Percentiles rank a stretch among this genome's conserved stretches.
phyloP scores from a whole-genome alignment of 2,797 vertebrate species.

The Mergus octosetaceus region DNA sequence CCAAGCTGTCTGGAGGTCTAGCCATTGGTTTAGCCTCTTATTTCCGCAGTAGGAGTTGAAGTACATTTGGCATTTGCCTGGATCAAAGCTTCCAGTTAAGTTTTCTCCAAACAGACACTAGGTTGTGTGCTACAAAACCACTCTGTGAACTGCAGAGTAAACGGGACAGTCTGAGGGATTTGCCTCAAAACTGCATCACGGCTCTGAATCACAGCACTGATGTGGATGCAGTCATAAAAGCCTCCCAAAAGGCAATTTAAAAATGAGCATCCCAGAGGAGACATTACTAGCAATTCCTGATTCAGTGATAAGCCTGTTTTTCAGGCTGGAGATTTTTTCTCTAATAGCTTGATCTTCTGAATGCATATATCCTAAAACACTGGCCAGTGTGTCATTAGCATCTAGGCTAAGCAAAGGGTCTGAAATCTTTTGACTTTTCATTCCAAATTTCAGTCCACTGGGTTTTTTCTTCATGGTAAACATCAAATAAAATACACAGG shows the following conservation, averaged over 20 bases:
- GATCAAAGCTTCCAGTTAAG: conserved; percentile 24
- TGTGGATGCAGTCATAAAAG: conserved; percentile 56
- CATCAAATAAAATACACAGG: neutral
- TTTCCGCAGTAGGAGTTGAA: neutral
- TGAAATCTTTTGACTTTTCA: neutral
- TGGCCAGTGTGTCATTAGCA: neutral
- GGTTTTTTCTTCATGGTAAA: neutral
- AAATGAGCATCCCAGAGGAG: conserved; percentile 63
- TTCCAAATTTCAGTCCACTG: neutral
- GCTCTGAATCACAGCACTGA: conserved; percentile 32
- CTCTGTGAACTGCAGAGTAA: conserved; percentile 7
- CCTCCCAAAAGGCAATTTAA: conserved; percentile 64
- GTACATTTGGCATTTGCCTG: conserved; percentile 4
- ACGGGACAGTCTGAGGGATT: conserved; percentile 28
- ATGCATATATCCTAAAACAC: conserved; percentile 17
- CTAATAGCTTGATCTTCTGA: conserved; percentile 40
- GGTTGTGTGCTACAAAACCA: conserved; percentile 18
- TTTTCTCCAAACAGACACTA: conserved; percentile 28
- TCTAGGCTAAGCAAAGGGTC: neutral
- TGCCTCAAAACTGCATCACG: conserved; percentile 38
- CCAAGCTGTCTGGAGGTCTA: conserved; percentile 29
- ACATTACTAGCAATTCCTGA: conserved; percentile 59
- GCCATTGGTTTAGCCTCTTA: conserved; percentile 8
- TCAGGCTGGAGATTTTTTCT: conserved; percentile 39
- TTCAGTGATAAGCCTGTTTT: conserved; percentile 42